These are phyloP conservation scores for Oreochromis aureus DNA, from an alignment of 2,113 vertebrate genomes.

Conservation along the genomic window DNA sequence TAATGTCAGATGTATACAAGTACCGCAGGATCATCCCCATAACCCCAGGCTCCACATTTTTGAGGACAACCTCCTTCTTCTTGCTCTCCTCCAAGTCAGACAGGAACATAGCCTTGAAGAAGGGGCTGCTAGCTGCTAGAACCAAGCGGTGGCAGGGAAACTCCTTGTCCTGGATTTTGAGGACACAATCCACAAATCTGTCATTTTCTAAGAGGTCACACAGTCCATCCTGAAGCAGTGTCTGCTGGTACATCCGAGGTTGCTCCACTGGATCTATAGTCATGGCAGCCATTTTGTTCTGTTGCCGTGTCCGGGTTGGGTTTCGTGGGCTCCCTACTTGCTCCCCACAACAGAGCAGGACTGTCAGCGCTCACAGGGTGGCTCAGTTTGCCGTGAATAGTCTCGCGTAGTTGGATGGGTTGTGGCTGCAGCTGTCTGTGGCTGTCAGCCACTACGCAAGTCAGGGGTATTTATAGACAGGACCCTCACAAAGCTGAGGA, in stretches of 20 bases:
- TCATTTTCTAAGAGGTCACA: conserved; percentile 89
- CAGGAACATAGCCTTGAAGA: conserved; percentile 88
- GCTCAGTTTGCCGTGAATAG: conserved; percentile 6
- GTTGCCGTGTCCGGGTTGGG: background rate
- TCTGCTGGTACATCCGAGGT: conserved; percentile 91
- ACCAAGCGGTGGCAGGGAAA: conserved; percentile 91
- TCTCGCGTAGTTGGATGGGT: conserved; percentile 4
- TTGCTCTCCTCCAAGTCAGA: conserved; percentile 81
- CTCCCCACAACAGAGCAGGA: conserved; percentile 40
- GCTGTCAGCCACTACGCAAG: conserved; percentile 57
- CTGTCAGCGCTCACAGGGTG: conserved; percentile 31
- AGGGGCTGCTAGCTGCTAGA: conserved; percentile 89
- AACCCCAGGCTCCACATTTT: conserved; percentile 83
- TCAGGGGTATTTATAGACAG: conserved; percentile 82
- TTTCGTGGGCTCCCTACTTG: conserved; percentile 27
- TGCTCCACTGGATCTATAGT: conserved; percentile 83
- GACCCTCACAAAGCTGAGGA: conserved; percentile 61
- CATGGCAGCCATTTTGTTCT: conserved; percentile 76
- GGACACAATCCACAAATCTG: conserved; percentile 88
- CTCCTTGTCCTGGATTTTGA: conserved; percentile 83
- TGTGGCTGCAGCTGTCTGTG: conserved; percentile 66
- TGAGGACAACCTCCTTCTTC: conserved; percentile 79
- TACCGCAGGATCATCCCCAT: conserved; percentile 88
- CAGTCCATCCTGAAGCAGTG: conserved; percentile 92
- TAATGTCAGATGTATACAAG: conserved; percentile 89